phyloP scores from a whole-genome alignment of 1,140 invertebrate genomes.

The Piezodorus guildinii region DNA sequence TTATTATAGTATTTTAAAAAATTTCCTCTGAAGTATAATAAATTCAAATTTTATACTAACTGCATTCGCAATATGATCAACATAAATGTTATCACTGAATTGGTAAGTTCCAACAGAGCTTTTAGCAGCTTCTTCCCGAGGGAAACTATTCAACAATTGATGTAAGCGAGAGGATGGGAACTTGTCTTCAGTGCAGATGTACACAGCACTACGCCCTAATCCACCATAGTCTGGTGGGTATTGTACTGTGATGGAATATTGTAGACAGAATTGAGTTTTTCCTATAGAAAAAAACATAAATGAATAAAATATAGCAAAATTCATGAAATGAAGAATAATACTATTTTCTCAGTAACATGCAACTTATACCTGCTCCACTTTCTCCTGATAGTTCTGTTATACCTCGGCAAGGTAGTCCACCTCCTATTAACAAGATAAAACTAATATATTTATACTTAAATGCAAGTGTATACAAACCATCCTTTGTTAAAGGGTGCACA shows the following conservation, averaged over 20 bases:
- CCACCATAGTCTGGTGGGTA: conserved; percentile 37
- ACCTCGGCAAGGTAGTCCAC: conserved; percentile 58
- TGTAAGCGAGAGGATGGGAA: conserved; percentile 59
- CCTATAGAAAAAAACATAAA: neutral
- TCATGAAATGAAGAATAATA: too few species aligned
- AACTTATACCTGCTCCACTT: conserved; percentile 50
- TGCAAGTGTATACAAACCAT: too few species aligned
- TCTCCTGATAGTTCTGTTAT: conserved; percentile 75
- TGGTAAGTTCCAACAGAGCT: conserved; percentile 29
- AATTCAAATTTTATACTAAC: conserved; percentile 33
- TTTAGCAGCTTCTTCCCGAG: conserved; percentile 29
- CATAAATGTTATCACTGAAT: conserved; percentile 41
- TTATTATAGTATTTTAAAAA: too few species aligned
- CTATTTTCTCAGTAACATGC: too few species aligned
- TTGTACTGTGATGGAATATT: conserved; percentile 51
- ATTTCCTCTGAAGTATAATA: neutral
- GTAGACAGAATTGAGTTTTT: conserved; percentile 75
- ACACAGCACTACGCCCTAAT: conserved; percentile 47
- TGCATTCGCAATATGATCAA: conserved; percentile 46
- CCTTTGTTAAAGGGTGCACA: too few species aligned
- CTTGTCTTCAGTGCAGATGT: conserved; percentile 61
- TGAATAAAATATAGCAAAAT: neutral
- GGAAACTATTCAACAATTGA: conserved; percentile 33
- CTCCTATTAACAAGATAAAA: conserved; percentile 38
- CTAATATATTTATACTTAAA: neutral